A percentile compares a stretch with the other conserved stretches of the same genome.
These are phyloP conservation scores for Drosophila repletoides DNA, from an alignment of 1,140 invertebrate species.

Conservation along the genomic window DNA sequence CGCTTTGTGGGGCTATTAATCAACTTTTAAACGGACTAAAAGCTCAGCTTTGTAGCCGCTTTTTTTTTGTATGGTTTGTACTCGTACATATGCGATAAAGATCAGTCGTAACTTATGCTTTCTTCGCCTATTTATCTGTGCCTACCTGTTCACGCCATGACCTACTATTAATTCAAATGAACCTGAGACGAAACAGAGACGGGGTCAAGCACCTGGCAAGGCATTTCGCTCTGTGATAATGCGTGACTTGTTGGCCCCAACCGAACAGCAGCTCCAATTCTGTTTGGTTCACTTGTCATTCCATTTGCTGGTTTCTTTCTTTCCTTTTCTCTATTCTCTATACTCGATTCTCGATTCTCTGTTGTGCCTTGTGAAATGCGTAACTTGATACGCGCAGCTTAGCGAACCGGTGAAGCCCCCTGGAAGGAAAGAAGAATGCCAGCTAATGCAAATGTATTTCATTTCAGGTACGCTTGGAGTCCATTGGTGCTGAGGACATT, in stretches of 20 bases:
- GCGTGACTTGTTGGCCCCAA: constrained; percentile 55
- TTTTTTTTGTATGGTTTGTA: constrained; percentile 17
- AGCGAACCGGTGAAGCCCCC: constrained; percentile 23
- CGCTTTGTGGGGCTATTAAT: too few species aligned
- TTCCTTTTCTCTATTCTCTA: too few species aligned
- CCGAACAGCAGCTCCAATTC: constrained; percentile 25
- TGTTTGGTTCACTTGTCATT: constrained; percentile 34
- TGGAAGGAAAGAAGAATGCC: neutral
- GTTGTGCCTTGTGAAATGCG: constrained; percentile 39
- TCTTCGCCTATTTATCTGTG: constrained; percentile 51
- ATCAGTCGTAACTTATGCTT: constrained; percentile 61
- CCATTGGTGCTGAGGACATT: constrained; percentile 99
- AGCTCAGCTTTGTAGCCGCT: neutral
- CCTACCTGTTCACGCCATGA: constrained; percentile 63
- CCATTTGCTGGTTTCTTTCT: too few species aligned
- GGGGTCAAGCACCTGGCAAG: constrained; percentile 62
- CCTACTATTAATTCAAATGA: constrained; percentile 68
- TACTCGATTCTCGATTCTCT: too few species aligned
- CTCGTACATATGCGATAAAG: constrained; percentile 50
- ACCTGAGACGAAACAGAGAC: constrained; percentile 23
- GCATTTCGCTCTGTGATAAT: constrained; percentile 70
- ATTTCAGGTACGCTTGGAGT: constrained; percentile 84
- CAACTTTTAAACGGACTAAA: constrained; percentile 37
- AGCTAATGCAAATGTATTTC: constrained; percentile 47
- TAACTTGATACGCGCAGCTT: constrained; percentile 63